A percentile compares a stretch with the other conserved stretches of the same genome.
phyloP scores from a whole-genome alignment of 2,113 vertebrate genomes.

The Platysteira castanea region DNA sequence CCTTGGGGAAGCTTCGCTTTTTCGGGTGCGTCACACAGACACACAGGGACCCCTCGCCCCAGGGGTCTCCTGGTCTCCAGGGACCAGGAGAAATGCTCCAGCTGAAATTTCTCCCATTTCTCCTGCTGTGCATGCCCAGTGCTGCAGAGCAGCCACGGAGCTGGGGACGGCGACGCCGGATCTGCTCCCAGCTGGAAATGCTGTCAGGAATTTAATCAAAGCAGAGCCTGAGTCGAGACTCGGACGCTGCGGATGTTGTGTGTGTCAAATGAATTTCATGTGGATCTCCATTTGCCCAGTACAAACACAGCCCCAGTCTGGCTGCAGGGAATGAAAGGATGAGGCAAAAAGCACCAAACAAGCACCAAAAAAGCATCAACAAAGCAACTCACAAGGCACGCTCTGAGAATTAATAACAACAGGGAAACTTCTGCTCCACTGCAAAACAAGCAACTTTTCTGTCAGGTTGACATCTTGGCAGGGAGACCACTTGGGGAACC shows the following conservation, averaged over 20 bases:
- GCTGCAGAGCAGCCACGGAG: not conserved
- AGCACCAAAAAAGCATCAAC: not conserved
- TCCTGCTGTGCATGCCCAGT: not conserved
- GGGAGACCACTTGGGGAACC: not conserved
- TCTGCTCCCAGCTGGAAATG: not conserved
- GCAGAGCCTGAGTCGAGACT: not conserved
- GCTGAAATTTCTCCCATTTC: not conserved
- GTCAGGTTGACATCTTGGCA: not conserved
- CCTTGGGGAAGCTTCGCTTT: not conserved
- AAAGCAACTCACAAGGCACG: accelerated
- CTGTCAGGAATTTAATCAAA: not conserved
- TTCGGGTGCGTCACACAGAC: not conserved
- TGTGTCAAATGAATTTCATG: not conserved
- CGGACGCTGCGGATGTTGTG: accelerated
- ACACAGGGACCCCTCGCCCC: not conserved
- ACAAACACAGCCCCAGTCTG: not conserved
- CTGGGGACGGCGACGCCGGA: accelerated
- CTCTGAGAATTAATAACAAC: not conserved
- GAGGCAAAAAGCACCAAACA: not conserved
- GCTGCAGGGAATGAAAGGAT: not conserved
- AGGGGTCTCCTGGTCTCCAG: too few species aligned
- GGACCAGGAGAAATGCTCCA: not conserved
- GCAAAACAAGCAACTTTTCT: not conserved
- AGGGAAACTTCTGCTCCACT: not conserved
- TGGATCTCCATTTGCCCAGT: not conserved